Base-by-base conservation (phyloP, 2,888 invertebrate species). In the Ectemnius lituratus region DNA sequence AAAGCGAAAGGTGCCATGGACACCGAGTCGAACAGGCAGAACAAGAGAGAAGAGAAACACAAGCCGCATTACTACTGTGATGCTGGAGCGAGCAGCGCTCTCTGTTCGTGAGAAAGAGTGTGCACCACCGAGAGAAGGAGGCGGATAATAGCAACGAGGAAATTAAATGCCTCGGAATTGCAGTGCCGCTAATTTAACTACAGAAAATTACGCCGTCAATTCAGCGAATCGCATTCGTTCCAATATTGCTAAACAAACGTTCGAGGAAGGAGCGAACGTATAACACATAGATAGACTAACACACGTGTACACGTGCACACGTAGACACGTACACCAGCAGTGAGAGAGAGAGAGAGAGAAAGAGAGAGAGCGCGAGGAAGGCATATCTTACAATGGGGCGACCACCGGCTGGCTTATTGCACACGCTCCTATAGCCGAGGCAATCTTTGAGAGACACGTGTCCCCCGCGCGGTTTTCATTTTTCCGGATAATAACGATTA, bases 401-500 rank as follows among this genome's bases (percentile, higher is more conserved):
- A 37, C 37, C 37, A 37, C 37, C 37, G 37, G 37, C 37, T 37
- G 37, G 37, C 37, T 37, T 37, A 37, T 37, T 37, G 37, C 37
- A 37, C 37, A 37, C 37, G 37, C 37, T 37, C 37, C 37, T 37
- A 37, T 37, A 37, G 37, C 37, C 37, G 37, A 70, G 67, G 59
- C 52, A 56, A 65, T 75, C 67, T 79, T 77, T 69, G 75, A 75
- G 64, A 16, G 56, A 28, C 46, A 28, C 18, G 69, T 13, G 18
- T 23, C 0, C 57, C 46, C n/a, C 46, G 45, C 52, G 28, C 11
- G 70, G 49, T 70, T 69, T 78, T 82, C 67, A 73, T 77, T 80
- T 81, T 79, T 81, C 75, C 70, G 69, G 73, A 75, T 75, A 82
- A 78, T 76, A 79, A 82, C 79, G 79, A 81, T 83, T 78, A 79